Evolutionary conservation across 2,797 vertebrate genomes (phyloP).

Genomic region (Coregonus sp.): DNA sequence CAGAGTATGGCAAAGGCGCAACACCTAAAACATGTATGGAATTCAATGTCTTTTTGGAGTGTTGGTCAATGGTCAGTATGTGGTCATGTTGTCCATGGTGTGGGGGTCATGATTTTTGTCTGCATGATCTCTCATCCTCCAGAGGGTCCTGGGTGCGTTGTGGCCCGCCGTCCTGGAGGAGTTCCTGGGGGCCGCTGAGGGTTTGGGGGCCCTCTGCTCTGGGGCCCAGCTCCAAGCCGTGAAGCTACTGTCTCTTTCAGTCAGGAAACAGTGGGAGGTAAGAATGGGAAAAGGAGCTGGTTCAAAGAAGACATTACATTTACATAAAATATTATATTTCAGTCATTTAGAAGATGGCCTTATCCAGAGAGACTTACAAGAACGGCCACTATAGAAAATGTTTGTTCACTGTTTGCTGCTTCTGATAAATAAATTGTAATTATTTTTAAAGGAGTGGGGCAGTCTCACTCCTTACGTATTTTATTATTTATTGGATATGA

Average conservation of each 20-base stretch:
- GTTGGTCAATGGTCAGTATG: slow-evolving; percentile 6
- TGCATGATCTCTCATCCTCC: slow-evolving; percentile 27
- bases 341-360: neutral
- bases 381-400: no score
- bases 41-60: slow-evolving; percentile 30
- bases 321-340: neutral
- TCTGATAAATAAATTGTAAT: neutral
- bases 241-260: slow-evolving; percentile 72
- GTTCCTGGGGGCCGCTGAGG: slow-evolving; percentile 82
- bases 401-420: no score
- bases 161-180: slow-evolving; percentile 76
- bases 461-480: neutral
- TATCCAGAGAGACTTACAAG: no score
- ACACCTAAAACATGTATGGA: neutral
- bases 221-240: slow-evolving; percentile 68
- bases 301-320: neutral
- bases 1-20: neutral
- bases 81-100: neutral
- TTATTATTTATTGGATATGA: neutral
- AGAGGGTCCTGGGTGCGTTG: slow-evolving; percentile 80
- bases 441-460: neutral
- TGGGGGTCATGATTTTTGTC: slow-evolving; percentile 36
- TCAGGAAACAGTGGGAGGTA: slow-evolving; percentile 89
- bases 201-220: slow-evolving; percentile 74
- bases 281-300: slow-evolving; percentile 11